Base-by-base conservation (phyloP, 2,113 vertebrate genomes). In the Elgaria multicarinata region DNA sequence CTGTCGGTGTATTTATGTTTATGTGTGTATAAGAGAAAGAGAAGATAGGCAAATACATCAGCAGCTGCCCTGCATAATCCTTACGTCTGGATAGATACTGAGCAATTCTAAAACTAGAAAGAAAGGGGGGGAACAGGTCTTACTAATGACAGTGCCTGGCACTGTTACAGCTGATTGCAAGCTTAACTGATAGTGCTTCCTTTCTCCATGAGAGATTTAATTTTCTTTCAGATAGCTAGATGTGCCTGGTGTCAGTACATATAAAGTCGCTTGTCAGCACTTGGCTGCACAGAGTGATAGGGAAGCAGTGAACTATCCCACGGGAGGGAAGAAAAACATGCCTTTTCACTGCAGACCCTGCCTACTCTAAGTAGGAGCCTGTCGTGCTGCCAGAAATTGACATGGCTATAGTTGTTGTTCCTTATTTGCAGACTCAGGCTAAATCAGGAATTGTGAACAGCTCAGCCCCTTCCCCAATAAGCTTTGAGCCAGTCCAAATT, bases 161-260 rank as follows among this genome's bases (percentile, higher is more conserved):
- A 90, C 13, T 88, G 79, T 50, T 94, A 85, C 78, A 94, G 83
- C 87, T 93, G 87, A 86, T 55, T 92, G 72, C 50, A 83, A 89
- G 46, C 58, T 93, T 89, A 92, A 87, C 58, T 91, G 85, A 91
- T 93, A 64, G 83, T 33, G 64, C 64, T 71, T 88, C 87, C 85
- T 94, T 93, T 94, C 89, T 94, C 91, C 76, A 89, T 36, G 85
- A 90, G 93, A 94, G 46, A 89, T 94, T 92, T 93, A 86, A 87
- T 95, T 93, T 93, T 93, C 92, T 87, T 89, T 89, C 87, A 87
- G 86, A 91, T 78, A 92, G 55, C 64, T 94, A 72, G 91, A 91
- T 93, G 90, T 94, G 67, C 64, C 90, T 83, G 9, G 44, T 94
- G 90, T 95, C 90, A 90, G 72, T 91, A 93, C 75, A 44, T 81